These are phyloP conservation scores for Theocolax elegans DNA, from an alignment of 1,140 invertebrate species.

Conservation along the genomic window DNA sequence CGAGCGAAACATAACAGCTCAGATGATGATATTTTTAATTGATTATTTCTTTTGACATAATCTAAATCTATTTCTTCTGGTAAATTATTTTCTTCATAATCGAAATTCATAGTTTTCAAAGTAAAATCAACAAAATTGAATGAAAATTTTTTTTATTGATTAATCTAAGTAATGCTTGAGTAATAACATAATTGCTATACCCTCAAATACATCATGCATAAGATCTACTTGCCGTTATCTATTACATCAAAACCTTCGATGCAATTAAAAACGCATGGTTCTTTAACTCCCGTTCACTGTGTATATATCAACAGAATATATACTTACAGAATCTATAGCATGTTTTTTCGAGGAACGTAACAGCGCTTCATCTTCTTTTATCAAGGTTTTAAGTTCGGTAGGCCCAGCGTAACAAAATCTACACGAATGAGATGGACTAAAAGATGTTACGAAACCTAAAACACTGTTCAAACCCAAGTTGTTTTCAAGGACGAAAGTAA, in stretches of 20 bases:
- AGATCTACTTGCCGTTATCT: background rate
- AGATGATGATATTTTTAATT: conserved; percentile 8
- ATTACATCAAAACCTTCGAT: background rate
- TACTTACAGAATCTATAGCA: too few relatives aligned
- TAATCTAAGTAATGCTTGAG: background rate
- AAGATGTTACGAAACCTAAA: too few relatives aligned
- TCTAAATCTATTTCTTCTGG: background rate
- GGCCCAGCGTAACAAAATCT: too few relatives aligned
- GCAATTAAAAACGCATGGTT: background rate
- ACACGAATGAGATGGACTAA: too few relatives aligned
- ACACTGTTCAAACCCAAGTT: too few relatives aligned
- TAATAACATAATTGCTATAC: conserved; percentile 3
- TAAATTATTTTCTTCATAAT: background rate
- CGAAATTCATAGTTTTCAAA: background rate
- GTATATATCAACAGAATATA: too few relatives aligned
- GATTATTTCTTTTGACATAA: background rate
- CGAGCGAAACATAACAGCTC: background rate
- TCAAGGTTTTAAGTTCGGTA: too few relatives aligned
- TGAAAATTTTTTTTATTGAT: too few relatives aligned
- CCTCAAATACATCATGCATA: conserved; percentile 27
- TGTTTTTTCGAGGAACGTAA: too few relatives aligned
- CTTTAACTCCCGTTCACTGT: background rate
- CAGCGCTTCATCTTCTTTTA: too few relatives aligned
- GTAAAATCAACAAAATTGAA: too few relatives aligned
- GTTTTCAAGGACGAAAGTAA: too few relatives aligned